Percentiles rank a stretch among this genome's conserved stretches.
These are phyloP conservation scores for Kobus ellipsiprymnus DNA, from an alignment of 2,113 vertebrate species.

Conservation along the genomic window DNA sequence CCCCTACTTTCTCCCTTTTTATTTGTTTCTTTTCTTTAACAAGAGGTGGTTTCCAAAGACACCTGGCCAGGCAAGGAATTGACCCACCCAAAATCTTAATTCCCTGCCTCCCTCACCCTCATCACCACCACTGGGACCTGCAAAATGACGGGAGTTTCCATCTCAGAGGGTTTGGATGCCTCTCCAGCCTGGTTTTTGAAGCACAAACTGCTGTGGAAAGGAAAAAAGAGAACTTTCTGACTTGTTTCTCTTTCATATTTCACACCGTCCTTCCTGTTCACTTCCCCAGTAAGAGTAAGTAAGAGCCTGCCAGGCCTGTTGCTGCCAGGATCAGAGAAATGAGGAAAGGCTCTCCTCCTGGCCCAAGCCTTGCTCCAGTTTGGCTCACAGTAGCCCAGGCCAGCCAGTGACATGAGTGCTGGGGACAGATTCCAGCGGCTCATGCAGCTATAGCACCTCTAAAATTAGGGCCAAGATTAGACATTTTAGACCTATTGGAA, in stretches of 20 bases:
- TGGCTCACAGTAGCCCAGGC: background rate
- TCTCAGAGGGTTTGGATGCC: background rate
- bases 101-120: background rate
- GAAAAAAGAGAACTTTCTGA: background rate
- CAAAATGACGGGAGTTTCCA: background rate
- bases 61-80: constrained; percentile 75
- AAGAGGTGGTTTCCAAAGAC: constrained; percentile 81
- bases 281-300: background rate
- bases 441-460: background rate
- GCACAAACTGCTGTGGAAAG: background rate
- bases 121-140: background rate
- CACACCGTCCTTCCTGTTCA: background rate
- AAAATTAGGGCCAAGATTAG: background rate
- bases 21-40: constrained; percentile 82
- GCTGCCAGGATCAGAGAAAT: background rate
- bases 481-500: background rate
- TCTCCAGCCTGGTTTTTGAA: constrained; percentile 29
- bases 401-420: background rate
- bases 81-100: constrained; percentile 62
- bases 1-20: constrained; percentile 72
- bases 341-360: background rate
- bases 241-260: background rate
- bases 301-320: background rate
- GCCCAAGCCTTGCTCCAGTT: background rate
- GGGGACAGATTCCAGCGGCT: background rate